A percentile compares a stretch with the other conserved stretches of the same genome.
Evolutionary conservation across 1,140 invertebrate species (phyloP).

Genomic region (Anastrepha ludens): DNA sequence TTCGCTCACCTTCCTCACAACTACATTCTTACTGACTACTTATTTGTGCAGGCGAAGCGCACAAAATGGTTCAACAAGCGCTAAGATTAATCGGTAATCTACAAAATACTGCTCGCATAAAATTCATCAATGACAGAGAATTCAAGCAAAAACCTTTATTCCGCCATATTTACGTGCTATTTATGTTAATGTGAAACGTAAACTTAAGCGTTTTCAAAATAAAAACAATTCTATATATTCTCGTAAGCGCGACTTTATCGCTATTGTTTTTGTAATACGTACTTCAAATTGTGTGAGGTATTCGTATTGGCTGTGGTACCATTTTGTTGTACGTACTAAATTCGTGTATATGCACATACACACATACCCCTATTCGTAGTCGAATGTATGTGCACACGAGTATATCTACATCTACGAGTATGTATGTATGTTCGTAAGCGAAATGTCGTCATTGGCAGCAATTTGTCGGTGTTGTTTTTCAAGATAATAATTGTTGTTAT

Average conservation of each 20-base stretch:
- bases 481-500: neutral
- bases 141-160: neutral
- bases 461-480: neutral
- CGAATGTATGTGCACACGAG: too few species aligned
- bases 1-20: neutral
- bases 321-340: neutral
- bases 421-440: neutral
- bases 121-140: constrained; percentile 15
- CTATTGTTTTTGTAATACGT: neutral
- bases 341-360: neutral
- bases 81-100: neutral
- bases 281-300: neutral
- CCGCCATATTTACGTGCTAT: neutral
- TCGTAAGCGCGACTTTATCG: constrained; percentile 19
- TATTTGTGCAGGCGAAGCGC: neutral
- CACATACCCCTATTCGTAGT: too few species aligned
- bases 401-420: neutral
- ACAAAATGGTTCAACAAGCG: neutral
- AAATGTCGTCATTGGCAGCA: neutral
- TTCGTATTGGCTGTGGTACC: neutral
- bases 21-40: neutral
- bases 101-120: neutral
- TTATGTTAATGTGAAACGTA: neutral
- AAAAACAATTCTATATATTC: neutral
- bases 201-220: neutral